These are phyloP conservation scores for Cairina moschata DNA, from an alignment of 2,113 vertebrate genomes.

Conservation along the genomic window DNA sequence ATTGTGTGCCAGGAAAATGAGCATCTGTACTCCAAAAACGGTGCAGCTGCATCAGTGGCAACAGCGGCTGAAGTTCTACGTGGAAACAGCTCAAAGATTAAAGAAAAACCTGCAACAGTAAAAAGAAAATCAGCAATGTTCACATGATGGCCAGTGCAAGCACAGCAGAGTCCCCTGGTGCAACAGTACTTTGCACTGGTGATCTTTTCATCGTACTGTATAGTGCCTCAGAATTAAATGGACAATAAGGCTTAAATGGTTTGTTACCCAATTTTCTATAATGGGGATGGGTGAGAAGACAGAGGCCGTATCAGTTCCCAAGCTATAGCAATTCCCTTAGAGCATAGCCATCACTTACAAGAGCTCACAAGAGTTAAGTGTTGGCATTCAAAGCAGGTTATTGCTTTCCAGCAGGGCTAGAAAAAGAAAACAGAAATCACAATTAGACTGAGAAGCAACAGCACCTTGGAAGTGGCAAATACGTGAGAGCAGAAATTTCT, in stretches of 20 bases:
- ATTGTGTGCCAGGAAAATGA: background rate
- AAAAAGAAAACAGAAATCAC: background rate
- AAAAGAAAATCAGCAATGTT: background rate
- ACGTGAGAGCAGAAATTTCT: background rate
- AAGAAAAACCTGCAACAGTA: background rate
- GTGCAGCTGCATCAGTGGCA: constrained; percentile 14
- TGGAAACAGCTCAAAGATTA: background rate
- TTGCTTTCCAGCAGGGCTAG: background rate
- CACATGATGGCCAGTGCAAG: background rate
- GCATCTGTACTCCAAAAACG: background rate
- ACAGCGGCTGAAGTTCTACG: background rate
- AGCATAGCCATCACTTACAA: background rate
- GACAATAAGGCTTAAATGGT: background rate
- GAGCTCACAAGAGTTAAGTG: background rate
- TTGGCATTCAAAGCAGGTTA: background rate
- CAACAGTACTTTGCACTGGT: background rate
- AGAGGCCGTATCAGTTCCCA: background rate
- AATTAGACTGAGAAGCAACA: background rate
- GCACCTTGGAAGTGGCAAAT: background rate
- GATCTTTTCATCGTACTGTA: background rate
- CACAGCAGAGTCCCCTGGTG: background rate
- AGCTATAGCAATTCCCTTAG: background rate
- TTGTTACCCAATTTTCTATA: background rate
- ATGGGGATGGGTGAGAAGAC: background rate
- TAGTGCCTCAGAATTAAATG: background rate